Evolutionary conservation across 2,888 invertebrate species (phyloP), one percentile per base, ranked within the genome.

Genomic region (Leucophenga maculata): DNA sequence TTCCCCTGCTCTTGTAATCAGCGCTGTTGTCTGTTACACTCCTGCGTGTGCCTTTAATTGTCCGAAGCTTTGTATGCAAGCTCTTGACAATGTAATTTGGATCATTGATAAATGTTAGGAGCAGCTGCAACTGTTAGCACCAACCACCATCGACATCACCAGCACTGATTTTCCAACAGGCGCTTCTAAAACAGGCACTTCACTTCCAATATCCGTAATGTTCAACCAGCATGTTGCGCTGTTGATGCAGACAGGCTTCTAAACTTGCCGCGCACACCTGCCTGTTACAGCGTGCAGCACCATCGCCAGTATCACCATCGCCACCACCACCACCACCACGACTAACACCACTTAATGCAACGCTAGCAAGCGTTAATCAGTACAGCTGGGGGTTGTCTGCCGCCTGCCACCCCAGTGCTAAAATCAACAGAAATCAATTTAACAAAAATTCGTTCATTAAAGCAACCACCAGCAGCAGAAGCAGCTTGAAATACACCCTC

Each of bases 41-140:
- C 44, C 79, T 83, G 79, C 79, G 83, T 73, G 71, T 67, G 67
- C 75, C 72, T 76, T 80, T 83, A 78, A 80, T 80, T 75, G 48
- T 73, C 74, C 69, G 9, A 14, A n/a, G 31, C 60, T 18, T 64
- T 69, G 60, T n/a, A n/a, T 18, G 69, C 31, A 39, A 65, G 60
- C n/a, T 6, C 60, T 16, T 39, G 1, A 39, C 39, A 39, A 6
- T 39, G 39, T 9, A 39, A 39, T 39, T 39, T 39, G 39, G 39
- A 39, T 39, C 39, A 39, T 11, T 39, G 39, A 39, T 8, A 39
- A 26, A 39, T 9, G 11, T 39, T 39, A 39, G 11, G 11, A 6
- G 67, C 50, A 69, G 55, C 69, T 70, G 69, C 67, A 74, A 54
- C 60, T 70, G 39, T 74, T 74, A 74, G 73, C 77, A 74, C 75